Percentiles rank a stretch among this genome's conserved stretches.
phyloP scores from a whole-genome alignment of 2,797 vertebrate species.

The Mormyrops boulengeri region DNA sequence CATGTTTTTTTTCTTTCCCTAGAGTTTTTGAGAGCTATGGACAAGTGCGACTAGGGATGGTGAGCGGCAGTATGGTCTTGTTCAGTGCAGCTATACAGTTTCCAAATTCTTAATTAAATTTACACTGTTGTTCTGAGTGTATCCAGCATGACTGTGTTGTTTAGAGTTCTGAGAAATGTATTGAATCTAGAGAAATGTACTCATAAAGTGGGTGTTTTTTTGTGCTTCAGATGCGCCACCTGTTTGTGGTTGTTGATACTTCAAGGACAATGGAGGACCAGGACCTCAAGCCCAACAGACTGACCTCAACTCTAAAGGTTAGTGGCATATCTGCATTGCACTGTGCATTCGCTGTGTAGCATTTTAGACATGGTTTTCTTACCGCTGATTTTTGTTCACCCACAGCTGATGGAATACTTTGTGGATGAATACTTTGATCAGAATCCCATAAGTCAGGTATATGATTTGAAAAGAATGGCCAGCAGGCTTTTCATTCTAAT shows the following conservation, averaged over 20 bases:
- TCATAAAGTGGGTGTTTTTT: neutral
- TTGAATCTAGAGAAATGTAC: neutral
- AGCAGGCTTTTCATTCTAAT: neutral
- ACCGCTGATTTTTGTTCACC: neutral
- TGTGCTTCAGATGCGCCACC: conserved; percentile 83
- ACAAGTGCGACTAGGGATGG: conserved; percentile 94
- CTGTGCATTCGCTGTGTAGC: neutral
- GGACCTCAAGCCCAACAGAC: conserved; percentile 86
- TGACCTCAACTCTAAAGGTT: conserved; percentile 73
- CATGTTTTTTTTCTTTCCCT: conserved; percentile 35
- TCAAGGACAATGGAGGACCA: conserved; percentile 98
- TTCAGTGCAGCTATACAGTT: neutral
- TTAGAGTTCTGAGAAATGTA: neutral
- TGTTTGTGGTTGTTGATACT: conserved; percentile 84
- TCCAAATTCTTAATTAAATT: neutral
- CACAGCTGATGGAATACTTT: conserved; percentile 84
- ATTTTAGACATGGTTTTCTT: neutral
- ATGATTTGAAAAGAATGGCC: conserved; percentile 3
- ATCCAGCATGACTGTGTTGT: neutral
- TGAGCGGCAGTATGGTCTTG: conserved; percentile 48
- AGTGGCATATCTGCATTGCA: neutral
- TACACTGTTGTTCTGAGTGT: neutral
- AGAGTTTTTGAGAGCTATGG: conserved; percentile 83
- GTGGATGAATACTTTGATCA: conserved; percentile 96
- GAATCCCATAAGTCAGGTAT: conserved; percentile 96